A percentile compares a stretch with the other conserved stretches of the same genome.
These are phyloP conservation scores for Rallus limicola DNA, from an alignment of 2,113 vertebrate species.

Conservation along the genomic window DNA sequence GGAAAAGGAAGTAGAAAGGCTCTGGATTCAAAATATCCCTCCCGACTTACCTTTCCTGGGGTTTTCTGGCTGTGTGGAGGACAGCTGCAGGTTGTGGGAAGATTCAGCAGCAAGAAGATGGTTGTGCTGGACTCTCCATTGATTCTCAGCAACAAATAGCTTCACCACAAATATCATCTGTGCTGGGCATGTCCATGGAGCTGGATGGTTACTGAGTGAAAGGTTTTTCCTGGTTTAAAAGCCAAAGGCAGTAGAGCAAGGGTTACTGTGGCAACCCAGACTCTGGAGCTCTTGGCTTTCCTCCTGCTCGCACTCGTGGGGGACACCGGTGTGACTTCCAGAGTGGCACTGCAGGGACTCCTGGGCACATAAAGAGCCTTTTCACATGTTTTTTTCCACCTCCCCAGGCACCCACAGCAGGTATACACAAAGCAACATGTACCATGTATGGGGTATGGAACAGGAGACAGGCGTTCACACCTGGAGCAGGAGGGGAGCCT, in stretches of 20 bases:
- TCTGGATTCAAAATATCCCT: neutral
- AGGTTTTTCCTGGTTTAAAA: neutral
- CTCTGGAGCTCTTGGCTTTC: neutral
- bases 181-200: neutral
- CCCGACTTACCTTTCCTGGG: neutral
- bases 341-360: neutral
- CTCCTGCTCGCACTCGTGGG: accelerated
- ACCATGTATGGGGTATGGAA: accelerated
- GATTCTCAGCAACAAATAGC: neutral
- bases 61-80: neutral
- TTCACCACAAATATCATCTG: neutral
- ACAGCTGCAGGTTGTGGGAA: neutral
- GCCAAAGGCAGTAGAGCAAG: neutral
- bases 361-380: accelerated
- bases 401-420: neutral
- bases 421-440: neutral
- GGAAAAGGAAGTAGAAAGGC: neutral
- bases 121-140: neutral
- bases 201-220: neutral
- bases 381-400: neutral
- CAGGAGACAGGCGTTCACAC: neutral
- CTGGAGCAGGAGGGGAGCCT: neutral
- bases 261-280: neutral
- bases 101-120: neutral
- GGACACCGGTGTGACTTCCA: neutral